Evolutionary conservation across 1,140 invertebrate genomes (phyloP).

Genomic region (Hypsibius dujardini): DNA sequence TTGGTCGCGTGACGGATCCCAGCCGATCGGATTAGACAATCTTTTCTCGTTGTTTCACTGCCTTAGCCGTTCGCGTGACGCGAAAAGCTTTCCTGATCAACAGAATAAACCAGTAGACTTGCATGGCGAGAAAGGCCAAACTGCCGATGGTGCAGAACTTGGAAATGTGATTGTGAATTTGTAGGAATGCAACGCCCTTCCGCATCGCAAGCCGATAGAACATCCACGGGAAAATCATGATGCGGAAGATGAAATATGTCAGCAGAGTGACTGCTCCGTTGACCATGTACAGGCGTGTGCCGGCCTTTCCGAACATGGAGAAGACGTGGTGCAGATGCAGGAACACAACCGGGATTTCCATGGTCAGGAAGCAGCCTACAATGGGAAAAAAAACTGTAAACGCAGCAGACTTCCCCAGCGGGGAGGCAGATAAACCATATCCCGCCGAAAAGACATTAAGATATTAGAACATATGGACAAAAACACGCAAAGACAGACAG

Average conservation of each 20-base stretch:
- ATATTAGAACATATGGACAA: no score
- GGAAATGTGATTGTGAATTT: neutral
- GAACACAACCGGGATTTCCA: conserved; percentile 11
- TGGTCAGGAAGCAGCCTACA: neutral
- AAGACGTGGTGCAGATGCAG: conserved; percentile 1
- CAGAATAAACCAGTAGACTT: conserved; percentile 11
- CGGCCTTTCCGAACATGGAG: neutral
- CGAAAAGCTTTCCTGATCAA: neutral
- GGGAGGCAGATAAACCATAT: no score
- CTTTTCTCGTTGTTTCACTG: neutral
- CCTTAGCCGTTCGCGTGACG: neutral
- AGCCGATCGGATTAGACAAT: neutral
- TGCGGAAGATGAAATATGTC: neutral
- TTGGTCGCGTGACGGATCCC: no score
- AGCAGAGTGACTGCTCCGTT: neutral
- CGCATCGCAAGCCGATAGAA: neutral
- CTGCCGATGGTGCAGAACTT: neutral
- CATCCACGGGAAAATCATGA: neutral
- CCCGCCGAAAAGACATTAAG: no score
- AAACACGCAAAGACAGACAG: no score
- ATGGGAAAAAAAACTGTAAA: no score
- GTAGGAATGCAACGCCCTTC: neutral
- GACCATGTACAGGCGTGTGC: neutral
- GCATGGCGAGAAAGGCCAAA: neutral
- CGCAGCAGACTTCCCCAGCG: no score